Percentiles rank a stretch among this genome's conserved stretches.
These are phyloP conservation scores for Potorous gilbertii DNA, from an alignment of 2,797 vertebrate genomes.

Conservation along the genomic window DNA sequence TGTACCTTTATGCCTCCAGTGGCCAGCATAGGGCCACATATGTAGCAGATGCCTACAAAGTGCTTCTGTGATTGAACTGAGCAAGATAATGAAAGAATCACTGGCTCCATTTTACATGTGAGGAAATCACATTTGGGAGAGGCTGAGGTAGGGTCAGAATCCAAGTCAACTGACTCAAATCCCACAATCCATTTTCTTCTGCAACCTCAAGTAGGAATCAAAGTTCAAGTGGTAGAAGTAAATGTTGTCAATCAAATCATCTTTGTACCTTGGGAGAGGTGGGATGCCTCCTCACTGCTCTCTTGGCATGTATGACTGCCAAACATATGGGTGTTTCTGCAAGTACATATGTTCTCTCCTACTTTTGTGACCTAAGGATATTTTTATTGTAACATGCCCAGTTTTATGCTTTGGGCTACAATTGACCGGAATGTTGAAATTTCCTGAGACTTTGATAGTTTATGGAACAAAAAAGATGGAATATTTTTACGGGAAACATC, in stretches of 20 bases:
- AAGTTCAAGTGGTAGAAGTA: too few species aligned
- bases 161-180: neutral
- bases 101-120: neutral
- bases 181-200: neutral
- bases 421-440: neutral
- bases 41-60: neutral
- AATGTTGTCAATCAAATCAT: too few species aligned
- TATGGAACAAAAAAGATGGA: neutral
- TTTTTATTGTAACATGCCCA: neutral
- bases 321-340: neutral
- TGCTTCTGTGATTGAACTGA: neutral
- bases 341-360: neutral
- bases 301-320: neutral
- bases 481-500: neutral
- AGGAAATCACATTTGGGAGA: too few species aligned
- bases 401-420: neutral
- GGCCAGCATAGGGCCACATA: neutral
- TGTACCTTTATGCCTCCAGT: neutral
- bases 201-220: neutral
- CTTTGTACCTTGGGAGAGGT: too few species aligned
- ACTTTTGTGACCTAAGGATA: neutral
- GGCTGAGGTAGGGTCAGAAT: neutral
- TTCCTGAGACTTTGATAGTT: neutral
- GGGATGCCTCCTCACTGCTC: neutral
- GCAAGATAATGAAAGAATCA: too few species aligned